A percentile compares a stretch with the other conserved stretches of the same genome.
phyloP scores from a whole-genome alignment of 2,888 invertebrate species.

The Cephus spinipes region DNA sequence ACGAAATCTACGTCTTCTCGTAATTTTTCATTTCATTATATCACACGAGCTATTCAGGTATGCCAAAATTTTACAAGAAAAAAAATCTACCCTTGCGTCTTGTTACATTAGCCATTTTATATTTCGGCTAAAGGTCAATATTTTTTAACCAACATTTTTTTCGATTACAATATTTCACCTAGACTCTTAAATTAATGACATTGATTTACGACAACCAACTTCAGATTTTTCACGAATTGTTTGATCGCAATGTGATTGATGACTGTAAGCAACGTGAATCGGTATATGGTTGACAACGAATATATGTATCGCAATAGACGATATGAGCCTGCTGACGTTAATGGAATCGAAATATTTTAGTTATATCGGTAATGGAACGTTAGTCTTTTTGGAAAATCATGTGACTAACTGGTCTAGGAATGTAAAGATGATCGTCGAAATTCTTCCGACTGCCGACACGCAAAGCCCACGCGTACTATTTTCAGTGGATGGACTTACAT shows the following conservation, averaged over 20 bases:
- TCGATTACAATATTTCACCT: background rate
- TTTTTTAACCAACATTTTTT: background rate
- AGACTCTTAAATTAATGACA: background rate
- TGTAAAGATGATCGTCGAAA: constrained; percentile 7
- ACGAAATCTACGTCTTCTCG: background rate
- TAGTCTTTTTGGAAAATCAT: background rate
- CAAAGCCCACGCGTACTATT: constrained; percentile 53
- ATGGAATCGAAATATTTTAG: background rate
- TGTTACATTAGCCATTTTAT: too few relatives aligned
- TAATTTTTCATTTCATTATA: background rate
- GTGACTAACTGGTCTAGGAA: constrained; percentile 10
- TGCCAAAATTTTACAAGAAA: background rate
- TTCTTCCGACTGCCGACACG: constrained; percentile 11
- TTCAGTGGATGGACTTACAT: constrained; percentile 41
- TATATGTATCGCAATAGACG: background rate
- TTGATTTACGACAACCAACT: background rate
- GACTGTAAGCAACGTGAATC: background rate
- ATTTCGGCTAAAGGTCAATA: background rate
- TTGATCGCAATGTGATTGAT: background rate
- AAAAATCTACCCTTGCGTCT: too few relatives aligned
- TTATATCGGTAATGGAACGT: background rate
- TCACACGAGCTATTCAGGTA: background rate
- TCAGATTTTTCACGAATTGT: background rate
- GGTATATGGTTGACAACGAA: background rate
- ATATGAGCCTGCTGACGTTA: background rate